These are phyloP conservation scores for Drosophila infuscata DNA, from an alignment of 2,888 invertebrate genomes.

Conservation along the genomic window DNA sequence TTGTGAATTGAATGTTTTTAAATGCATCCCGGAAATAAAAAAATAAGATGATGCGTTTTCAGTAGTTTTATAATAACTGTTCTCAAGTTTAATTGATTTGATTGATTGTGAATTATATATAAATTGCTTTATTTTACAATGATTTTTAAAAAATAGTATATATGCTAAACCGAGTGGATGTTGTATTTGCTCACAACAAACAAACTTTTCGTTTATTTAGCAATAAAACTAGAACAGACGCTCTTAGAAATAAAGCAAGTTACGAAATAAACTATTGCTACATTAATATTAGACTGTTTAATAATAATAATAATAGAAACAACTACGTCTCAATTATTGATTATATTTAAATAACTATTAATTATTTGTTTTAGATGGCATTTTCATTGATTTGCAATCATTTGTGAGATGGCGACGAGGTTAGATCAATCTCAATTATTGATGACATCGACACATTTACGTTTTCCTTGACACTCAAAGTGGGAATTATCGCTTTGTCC, in stretches of 20 bases:
- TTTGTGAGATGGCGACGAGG: constrained; percentile 27
- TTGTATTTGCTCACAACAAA: neutral
- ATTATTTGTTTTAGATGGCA: neutral
- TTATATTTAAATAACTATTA: neutral
- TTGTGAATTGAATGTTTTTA: neutral
- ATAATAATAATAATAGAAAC: neutral
- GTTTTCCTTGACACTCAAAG: constrained; percentile 16
- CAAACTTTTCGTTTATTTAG: neutral
- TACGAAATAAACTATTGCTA: neutral
- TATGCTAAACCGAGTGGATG: neutral
- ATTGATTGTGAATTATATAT: neutral
- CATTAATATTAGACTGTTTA: too few relatives aligned
- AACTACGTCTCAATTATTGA: too few relatives aligned
- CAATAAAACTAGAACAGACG: neutral
- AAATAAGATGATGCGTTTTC: neutral
- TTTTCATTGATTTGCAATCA: constrained; percentile 15
- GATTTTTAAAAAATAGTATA: neutral
- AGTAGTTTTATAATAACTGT: neutral
- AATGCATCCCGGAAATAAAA: neutral
- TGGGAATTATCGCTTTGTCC: neutral
- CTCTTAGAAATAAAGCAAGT: neutral
- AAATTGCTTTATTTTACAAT: neutral
- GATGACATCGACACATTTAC: constrained; percentile 23
- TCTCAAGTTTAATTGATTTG: too few relatives aligned
- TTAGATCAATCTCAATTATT: constrained; percentile 63